Evolutionary conservation across 2,113 vertebrate genomes (phyloP).

Genomic region (Colossoma macropomum): DNA sequence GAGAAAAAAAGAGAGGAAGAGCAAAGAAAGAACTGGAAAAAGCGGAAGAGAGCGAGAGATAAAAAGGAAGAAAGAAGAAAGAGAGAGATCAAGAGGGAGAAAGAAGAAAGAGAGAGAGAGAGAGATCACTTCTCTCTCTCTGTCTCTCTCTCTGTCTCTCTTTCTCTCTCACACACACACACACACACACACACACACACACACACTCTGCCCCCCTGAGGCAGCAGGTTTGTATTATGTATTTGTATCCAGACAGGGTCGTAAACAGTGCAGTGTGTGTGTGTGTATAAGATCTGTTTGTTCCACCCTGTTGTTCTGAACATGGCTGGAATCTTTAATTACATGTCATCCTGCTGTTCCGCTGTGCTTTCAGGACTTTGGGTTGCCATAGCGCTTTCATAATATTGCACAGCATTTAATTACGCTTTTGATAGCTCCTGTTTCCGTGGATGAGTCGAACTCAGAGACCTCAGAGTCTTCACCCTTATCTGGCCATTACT

Average conservation of each 20-base stretch:
- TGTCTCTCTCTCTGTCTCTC: no score
- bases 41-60: not conserved
- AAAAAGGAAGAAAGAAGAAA: conserved; percentile 15
- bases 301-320: not conserved
- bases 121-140: no score
- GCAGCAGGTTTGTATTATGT: conserved; percentile 36
- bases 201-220: not conserved
- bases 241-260: conserved; percentile 10
- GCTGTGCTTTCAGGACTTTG: conserved; percentile 18
- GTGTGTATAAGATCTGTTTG: conserved; percentile 29
- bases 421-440: conserved; percentile 26
- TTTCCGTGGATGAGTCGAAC: conserved; percentile 6
- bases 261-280: conserved; percentile 7
- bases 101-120: not conserved
- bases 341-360: conserved; percentile 24
- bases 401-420: conserved; percentile 40
- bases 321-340: conserved; percentile 36
- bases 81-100: not conserved
- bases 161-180: not conserved
- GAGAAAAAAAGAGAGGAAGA: not conserved
- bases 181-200: not conserved
- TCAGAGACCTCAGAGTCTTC: conserved; percentile 25
- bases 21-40: not conserved
- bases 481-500: conserved; percentile 9
- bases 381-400: conserved; percentile 10